phyloP scores from a whole-genome alignment of 1,140 invertebrate species.

The Rhyacophila brunnea region DNA sequence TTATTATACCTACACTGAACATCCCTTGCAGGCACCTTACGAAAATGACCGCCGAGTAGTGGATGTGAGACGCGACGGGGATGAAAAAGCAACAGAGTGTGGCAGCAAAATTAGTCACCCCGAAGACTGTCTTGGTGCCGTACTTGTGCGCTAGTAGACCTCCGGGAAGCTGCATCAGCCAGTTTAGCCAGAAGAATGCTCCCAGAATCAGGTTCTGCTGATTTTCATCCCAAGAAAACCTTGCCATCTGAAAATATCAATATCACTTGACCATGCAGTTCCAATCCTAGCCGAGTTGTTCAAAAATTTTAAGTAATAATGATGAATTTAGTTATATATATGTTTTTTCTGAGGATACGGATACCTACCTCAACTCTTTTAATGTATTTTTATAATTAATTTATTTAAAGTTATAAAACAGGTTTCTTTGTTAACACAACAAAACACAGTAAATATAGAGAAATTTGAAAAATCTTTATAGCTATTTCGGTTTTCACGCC shows the following conservation, averaged over 20 bases:
- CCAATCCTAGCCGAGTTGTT: too few species aligned
- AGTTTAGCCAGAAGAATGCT: constrained; percentile 75
- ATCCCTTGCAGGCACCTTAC: constrained; percentile 72
- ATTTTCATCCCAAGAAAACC: constrained; percentile 67
- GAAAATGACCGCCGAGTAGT: constrained; percentile 60
- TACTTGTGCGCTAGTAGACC: constrained; percentile 68
- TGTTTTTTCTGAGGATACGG: too few species aligned
- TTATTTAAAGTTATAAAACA: too few species aligned
- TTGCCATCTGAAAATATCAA: constrained; percentile 40
- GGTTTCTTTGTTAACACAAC: too few species aligned
- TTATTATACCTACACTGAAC: constrained; percentile 60
- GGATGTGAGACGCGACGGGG: constrained; percentile 62
- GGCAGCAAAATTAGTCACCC: constrained; percentile 65
- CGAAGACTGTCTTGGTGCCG: constrained; percentile 71
- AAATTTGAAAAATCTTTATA: too few species aligned
- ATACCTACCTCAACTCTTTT: too few species aligned
- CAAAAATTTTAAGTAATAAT: too few species aligned
- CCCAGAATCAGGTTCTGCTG: constrained; percentile 69
- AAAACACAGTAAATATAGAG: too few species aligned
- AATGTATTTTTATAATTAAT: too few species aligned
- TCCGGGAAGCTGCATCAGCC: constrained; percentile 71
- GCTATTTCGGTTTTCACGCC: too few species aligned
- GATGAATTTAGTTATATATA: too few species aligned
- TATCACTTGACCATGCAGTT: too few species aligned
- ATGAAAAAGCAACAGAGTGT: constrained; percentile 70